phyloP scores from a whole-genome alignment of 2,113 vertebrate genomes.

The Ageneiosus marmoratus region DNA sequence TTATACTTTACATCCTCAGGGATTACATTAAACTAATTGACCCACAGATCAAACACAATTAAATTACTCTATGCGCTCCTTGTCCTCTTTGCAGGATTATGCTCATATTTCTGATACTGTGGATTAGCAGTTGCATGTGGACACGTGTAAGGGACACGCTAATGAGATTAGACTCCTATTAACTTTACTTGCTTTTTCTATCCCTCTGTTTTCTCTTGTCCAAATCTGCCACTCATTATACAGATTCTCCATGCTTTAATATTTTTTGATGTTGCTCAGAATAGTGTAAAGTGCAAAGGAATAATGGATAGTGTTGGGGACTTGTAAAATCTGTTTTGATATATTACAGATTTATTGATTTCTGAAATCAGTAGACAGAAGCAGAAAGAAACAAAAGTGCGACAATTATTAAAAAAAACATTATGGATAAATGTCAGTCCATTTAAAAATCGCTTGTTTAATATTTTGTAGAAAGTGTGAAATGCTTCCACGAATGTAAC shows the following conservation, averaged over 20 bases:
- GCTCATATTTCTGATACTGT: constrained; percentile 77
- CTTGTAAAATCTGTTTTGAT: neutral
- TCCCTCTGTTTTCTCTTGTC: constrained; percentile 70
- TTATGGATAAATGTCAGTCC: neutral
- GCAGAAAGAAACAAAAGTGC: neutral
- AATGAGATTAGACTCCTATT: constrained; percentile 91
- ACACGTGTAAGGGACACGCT: constrained; percentile 82
- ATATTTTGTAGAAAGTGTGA: neutral
- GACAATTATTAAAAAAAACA: too few species aligned
- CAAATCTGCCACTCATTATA: constrained; percentile 45
- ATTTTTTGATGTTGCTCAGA: neutral
- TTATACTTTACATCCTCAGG: constrained; percentile 70
- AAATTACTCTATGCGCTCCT: constrained; percentile 78
- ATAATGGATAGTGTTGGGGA: neutral
- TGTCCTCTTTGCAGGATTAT: constrained; percentile 80
- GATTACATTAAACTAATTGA: constrained; percentile 81
- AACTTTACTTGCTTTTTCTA: constrained; percentile 80
- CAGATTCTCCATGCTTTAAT: neutral
- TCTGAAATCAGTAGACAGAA: neutral
- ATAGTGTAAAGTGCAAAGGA: neutral
- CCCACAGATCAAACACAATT: constrained; percentile 79
- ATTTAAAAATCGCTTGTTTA: neutral
- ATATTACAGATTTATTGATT: neutral
- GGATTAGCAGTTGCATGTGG: constrained; percentile 82
- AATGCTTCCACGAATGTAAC: neutral